Evolutionary conservation across 1,140 invertebrate species (phyloP), one percentile per base, ranked within the genome.

Genomic region (Teleopsis dalmanni): DNA sequence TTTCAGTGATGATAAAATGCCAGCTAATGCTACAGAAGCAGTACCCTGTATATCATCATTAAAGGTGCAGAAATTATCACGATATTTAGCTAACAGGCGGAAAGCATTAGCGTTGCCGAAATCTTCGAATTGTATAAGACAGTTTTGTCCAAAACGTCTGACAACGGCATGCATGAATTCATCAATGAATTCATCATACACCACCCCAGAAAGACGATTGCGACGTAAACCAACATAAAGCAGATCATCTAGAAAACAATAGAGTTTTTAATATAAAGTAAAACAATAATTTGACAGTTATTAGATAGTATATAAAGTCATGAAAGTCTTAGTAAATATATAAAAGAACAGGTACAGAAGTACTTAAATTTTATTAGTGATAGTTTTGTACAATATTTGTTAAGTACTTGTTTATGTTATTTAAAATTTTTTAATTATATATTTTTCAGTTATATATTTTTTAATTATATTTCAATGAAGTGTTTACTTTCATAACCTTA

Each of bases 31-130:
- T 10, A 97, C 92, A 6, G 89, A 78, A 7, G 85, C 87, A 4
- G 91, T 91, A 22, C 91, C 92, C 71, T 98, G 93, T 60, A 97
- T 95, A 62, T 97, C 93, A 61, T 96, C 91, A 72, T 98, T 97
- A 67, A 98, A 95, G 6, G 90, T 94, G 66, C 92, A 95, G 60
- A 92, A 95, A 16, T 73, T 62, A 43, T 88, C 72, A 14, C 88
- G 79, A 72, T 95, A 98, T 64, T 87, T 90, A 49, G 81, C 83
- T 45, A 96, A 73, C 26, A 95, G 75, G 11, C 84, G 75, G 72
- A 95, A 94, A 4, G 95, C 92, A 73, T 95, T 95, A 0, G 81
- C 73, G 55, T 95, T 93, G 6, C 82, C 93, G 67, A 98, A 98
- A 74, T 98, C 93, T 75, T 97, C 93, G 74, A 95, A 96, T 72